phyloP scores from a whole-genome alignment of 2,888 invertebrate genomes.

The Siphonodentalium dalli region DNA sequence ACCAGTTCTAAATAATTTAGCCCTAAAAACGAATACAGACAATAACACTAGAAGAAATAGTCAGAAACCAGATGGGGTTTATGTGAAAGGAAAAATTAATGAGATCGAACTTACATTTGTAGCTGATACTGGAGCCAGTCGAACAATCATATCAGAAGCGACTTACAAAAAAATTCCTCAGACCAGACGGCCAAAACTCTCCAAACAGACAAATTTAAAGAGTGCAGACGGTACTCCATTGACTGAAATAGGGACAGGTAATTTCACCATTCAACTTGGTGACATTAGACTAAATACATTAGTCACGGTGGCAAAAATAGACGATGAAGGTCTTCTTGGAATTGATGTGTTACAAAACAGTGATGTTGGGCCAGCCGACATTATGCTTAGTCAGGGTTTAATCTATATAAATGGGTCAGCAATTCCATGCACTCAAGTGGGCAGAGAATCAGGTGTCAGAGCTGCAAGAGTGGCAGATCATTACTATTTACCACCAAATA shows the following conservation, averaged over 20 bases:
- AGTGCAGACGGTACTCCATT: background rate
- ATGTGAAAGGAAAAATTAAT: background rate
- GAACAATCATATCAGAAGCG: background rate
- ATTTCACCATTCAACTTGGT: background rate
- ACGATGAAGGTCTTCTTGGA: constrained; percentile 1
- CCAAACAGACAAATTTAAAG: background rate
- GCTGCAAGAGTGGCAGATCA: too few species aligned
- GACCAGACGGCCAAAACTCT: background rate
- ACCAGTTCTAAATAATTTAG: background rate
- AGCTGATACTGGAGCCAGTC: too few species aligned
- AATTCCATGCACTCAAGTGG: background rate
- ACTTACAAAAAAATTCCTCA: background rate
- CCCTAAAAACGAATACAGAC: too few species aligned
- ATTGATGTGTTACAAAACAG: background rate
- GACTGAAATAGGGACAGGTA: background rate
- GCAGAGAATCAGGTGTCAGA: too few species aligned
- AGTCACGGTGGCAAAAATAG: constrained; percentile 1
- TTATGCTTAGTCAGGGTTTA: background rate
- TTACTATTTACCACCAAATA: too few species aligned
- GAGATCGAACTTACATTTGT: background rate
- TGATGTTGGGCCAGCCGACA: background rate
- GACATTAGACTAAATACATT: background rate
- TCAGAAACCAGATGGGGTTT: too few species aligned
- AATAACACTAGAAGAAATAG: too few species aligned
- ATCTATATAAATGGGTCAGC: background rate